These are phyloP conservation scores for Steatocranus sp. DNA, from an alignment of 2,797 vertebrate species.

Conservation along the genomic window DNA sequence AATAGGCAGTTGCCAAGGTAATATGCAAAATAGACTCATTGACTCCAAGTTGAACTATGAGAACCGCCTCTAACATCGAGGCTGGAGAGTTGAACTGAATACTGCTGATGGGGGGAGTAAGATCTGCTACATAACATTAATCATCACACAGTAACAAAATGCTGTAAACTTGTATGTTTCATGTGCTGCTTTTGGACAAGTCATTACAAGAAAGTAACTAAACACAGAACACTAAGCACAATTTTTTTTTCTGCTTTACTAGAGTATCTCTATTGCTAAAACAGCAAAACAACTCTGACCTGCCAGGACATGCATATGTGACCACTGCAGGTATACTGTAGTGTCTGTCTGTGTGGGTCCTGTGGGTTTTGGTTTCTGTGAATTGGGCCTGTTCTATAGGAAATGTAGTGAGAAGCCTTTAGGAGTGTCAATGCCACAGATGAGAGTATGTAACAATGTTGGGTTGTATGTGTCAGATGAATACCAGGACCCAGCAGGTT, in stretches of 20 bases:
- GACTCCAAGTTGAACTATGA: constrained; percentile 60
- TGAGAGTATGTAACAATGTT: not conserved
- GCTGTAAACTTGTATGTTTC: not conserved
- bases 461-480: not conserved
- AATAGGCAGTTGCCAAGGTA: constrained; percentile 72
- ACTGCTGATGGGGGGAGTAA: constrained; percentile 7
- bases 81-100: constrained; percentile 13
- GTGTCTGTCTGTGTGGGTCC: not conserved
- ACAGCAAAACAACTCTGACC: not conserved
- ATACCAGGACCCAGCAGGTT: not conserved
- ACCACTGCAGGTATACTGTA: not conserved
- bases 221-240: not conserved
- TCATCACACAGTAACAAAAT: not conserved
- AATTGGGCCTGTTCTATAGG: not conserved
- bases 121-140: not conserved
- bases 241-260: not conserved
- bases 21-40: constrained; percentile 70
- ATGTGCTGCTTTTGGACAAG: not conserved
- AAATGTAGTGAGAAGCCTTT: not conserved
- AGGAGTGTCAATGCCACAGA: not conserved
- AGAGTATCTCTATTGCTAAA: not conserved
- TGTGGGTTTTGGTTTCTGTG: not conserved
- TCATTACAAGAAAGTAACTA: not conserved
- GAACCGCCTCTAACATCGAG: constrained; percentile 45
- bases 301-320: not conserved